These are phyloP conservation scores for Parapristionchus giblindavisi DNA, from an alignment of 2,888 invertebrate species.

Conservation along the genomic window DNA sequence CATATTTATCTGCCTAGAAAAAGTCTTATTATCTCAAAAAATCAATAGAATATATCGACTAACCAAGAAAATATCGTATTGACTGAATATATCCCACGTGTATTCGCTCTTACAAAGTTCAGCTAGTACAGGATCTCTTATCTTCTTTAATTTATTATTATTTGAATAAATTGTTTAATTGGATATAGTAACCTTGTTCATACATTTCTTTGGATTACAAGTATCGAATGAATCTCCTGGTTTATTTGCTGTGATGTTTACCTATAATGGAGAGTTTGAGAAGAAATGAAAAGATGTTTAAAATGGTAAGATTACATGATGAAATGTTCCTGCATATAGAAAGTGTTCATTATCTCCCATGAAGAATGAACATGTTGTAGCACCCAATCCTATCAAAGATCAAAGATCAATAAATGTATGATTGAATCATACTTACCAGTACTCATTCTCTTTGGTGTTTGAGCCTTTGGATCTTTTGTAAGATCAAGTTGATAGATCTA, in stretches of 20 bases:
- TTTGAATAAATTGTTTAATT: not conserved
- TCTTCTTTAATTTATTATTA: conserved; percentile 21
- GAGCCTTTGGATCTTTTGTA: conserved; percentile 48
- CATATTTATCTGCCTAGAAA: conserved; percentile 59
- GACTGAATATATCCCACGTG: conserved; percentile 64
- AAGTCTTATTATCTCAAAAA: not conserved
- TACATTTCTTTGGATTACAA: conserved; percentile 59
- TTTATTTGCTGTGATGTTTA: too few species aligned
- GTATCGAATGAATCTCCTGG: conserved; percentile 46
- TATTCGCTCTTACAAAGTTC: conserved; percentile 59
- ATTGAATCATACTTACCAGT: conserved; percentile 45
- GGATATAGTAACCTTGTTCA: not conserved
- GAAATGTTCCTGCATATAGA: conserved; percentile 65
- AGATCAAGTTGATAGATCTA: conserved; percentile 65
- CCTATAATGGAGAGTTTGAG: too few species aligned
- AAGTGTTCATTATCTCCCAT: conserved; percentile 59
- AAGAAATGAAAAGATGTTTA: too few species aligned
- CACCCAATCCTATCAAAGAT: conserved; percentile 54
- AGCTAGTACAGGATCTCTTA: conserved; percentile 46
- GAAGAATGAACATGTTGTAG: conserved; percentile 65
- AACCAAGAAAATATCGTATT: conserved; percentile 59
- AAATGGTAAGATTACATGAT: conserved; percentile 44
- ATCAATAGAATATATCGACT: not conserved
- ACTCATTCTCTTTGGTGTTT: conserved; percentile 50
- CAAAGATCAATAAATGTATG: too few species aligned